These are phyloP conservation scores for Acleris holmiana DNA, from an alignment of 2,888 invertebrate genomes.

Conservation along the genomic window DNA sequence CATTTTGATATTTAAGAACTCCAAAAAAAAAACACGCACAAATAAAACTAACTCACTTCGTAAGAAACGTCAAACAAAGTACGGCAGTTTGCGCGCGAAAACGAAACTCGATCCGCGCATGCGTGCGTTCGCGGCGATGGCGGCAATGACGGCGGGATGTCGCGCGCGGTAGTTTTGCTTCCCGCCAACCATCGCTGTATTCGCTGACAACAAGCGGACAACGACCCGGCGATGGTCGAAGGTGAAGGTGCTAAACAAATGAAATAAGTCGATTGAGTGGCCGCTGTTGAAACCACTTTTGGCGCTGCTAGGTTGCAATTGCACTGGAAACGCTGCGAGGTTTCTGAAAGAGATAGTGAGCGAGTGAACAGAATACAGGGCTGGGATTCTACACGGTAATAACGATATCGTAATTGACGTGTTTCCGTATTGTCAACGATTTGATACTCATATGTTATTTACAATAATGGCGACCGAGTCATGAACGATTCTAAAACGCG, in stretches of 20 bases:
- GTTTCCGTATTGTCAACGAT: too few relatives aligned
- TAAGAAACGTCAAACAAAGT: conserved; percentile 28
- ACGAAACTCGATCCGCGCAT: conserved; percentile 31
- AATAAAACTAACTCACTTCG: conserved; percentile 24
- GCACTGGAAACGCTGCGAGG: not conserved
- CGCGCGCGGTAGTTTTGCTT: conserved; percentile 39
- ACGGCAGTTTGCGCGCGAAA: conserved; percentile 35
- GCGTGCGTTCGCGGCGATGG: conserved; percentile 37
- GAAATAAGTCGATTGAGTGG: conserved; percentile 13
- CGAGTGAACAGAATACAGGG: too few relatives aligned
- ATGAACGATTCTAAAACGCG: too few relatives aligned
- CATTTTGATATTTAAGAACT: conserved; percentile 27
- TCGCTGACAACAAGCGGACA: not conserved
- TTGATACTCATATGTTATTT: too few relatives aligned
- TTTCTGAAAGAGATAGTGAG: too few relatives aligned
- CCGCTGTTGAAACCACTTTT: conserved; percentile 19
- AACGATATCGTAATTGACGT: too few relatives aligned
- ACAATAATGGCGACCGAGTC: too few relatives aligned
- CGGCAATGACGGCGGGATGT: conserved; percentile 25
- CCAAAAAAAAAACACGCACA: conserved; percentile 19
- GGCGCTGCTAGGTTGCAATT: conserved; percentile 7
- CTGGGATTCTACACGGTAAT: too few relatives aligned
- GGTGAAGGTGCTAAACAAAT: conserved; percentile 37
- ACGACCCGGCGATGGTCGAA: conserved; percentile 30
- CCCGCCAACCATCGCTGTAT: conserved; percentile 21